Evolutionary conservation across 2,113 vertebrate genomes (phyloP), one percentile per base, ranked within the genome.

Genomic region (Chloropsis cyanopogon): DNA sequence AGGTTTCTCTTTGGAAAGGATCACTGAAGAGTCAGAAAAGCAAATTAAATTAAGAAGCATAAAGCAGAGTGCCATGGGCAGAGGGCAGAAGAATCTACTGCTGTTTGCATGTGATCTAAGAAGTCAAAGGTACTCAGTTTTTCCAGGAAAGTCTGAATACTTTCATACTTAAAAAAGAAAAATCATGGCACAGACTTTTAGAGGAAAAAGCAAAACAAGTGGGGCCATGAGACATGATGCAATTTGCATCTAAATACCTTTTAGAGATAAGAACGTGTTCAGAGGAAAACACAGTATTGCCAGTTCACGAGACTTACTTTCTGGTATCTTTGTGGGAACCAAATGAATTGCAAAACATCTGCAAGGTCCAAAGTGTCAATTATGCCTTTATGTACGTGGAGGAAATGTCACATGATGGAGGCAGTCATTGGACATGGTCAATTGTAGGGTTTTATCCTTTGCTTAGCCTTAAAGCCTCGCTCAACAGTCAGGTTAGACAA

Each of bases 301-400:
- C 94, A 71, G 92, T 95, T 97, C 94, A 95, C 37, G 35, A 97
- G 95, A 97, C 95, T 94, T 82, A 95, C 84, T 96, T 96, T 97
- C 92, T 95, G 84, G 73, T 95, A 96, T 97, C 95, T 95, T 97
- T 97, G 96, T 97, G 97, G 97, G 97, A 97, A 97, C 97, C 88
- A 91, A 97, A 97, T 97, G 97, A 97, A 97, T 96, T 96, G 92
- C 96, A 95, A 97, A 97, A 97, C 97, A 97, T 97, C 97, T 97
- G 97, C 96, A 97, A 96, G 92, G 96, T 97, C 96, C 95, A 90
- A 93, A 96, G 95, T 97, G 96, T 97, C 97, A 97, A 95, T 96
- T 96, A 97, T 95, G 97, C 97, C 90, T 97, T 97, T 97, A 97
- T 97, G 96, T 96, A 97, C 11, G 9, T 86, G 93, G 96, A 96